Percentiles rank a stretch among this genome's conserved stretches.
Evolutionary conservation across 2,888 invertebrate genomes (phyloP).

Genomic region (Tinea semifulvella): DNA sequence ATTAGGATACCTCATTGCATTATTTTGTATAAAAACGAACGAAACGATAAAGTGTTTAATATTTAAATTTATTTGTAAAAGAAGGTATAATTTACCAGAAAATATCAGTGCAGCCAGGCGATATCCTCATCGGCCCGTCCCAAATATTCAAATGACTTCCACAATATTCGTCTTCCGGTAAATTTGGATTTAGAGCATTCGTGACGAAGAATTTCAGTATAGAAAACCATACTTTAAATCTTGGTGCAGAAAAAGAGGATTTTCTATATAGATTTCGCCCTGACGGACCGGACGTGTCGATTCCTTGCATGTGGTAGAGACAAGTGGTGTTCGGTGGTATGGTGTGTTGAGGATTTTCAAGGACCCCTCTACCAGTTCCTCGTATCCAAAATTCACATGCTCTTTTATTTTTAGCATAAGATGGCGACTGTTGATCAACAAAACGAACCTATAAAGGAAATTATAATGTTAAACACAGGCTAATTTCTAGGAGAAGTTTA

Average conservation of each 20-base stretch:
- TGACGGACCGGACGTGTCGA: constrained; percentile 69
- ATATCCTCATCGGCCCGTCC: constrained; percentile 83
- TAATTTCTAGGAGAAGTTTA: not conserved
- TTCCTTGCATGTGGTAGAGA: constrained; percentile 80
- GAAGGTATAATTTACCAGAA: constrained; percentile 80
- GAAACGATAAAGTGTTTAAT: no score
- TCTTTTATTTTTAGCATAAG: constrained; percentile 85
- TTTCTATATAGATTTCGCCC: constrained; percentile 64
- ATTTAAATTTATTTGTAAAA: no score
- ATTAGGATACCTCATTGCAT: no score
- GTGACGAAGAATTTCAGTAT: constrained; percentile 87
- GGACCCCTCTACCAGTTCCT: constrained; percentile 79
- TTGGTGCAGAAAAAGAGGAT: constrained; percentile 69
- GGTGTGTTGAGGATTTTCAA: constrained; percentile 87
- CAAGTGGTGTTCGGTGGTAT: constrained; percentile 90
- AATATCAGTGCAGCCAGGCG: constrained; percentile 81
- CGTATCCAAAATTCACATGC: constrained; percentile 88
- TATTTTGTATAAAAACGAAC: not conserved
- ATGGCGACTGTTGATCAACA: constrained; percentile 83
- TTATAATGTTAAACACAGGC: not conserved
- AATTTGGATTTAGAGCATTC: constrained; percentile 69
- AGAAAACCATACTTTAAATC: constrained; percentile 87
- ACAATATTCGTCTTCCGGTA: constrained; percentile 79
- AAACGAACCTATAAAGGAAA: constrained; percentile 74
- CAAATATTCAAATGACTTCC: constrained; percentile 86